Evolutionary conservation across 92 coral and sea anemone genomes (phyloP), one percentile per base, ranked within the genome.

Genomic region (Parazoanthus swiftii): DNA sequence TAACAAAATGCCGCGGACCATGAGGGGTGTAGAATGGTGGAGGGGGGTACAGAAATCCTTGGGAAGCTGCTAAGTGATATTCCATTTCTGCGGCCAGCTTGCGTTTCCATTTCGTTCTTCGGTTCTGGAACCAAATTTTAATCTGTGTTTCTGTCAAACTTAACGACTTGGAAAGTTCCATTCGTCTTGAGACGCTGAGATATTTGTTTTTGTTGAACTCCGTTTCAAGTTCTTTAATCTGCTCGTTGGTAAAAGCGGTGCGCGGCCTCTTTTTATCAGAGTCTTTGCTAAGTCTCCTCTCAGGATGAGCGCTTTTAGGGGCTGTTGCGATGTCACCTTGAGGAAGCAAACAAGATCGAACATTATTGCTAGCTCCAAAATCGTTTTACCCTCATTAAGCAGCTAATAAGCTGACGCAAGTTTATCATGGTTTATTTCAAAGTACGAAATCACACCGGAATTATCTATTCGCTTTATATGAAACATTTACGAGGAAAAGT

Each of bases 51-150:
- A 84, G 48, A 37, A 84, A 71, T 29, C 87, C 87, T 26, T 84
- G 87, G 3, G 87, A 71, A 51, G 93, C 93, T 11, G 87, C 87
- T 71, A 84, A 72, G 46, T 84, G 87, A 84, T 93, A 95, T 78
- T 97, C 99, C 97, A 95, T 95, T 75, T 97, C 98, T 37, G 99
- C 94, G 4, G 99, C 96, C 21, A 97, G 89, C 74, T 97, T 95
- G 59, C 99, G 92, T 79, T 97, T 97, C 99, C 99, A 97, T 82
- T 97, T 97, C 2, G 99, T 97, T 38, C 99, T 90, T 58, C 99
- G 93, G 79, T 97, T 97, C 85, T 97, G 99, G 76, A 97, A 97
- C 99, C 99, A 97, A 85, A 97, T 95, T 80, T 97, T 97, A 91
- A 97, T 95, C 83, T 97, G 99, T 18, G 98, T 95, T 77, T 97